Conservation (phyloP, 2,888 invertebrate genomes). For the Sinodicranocentrus sp. region DNA sequence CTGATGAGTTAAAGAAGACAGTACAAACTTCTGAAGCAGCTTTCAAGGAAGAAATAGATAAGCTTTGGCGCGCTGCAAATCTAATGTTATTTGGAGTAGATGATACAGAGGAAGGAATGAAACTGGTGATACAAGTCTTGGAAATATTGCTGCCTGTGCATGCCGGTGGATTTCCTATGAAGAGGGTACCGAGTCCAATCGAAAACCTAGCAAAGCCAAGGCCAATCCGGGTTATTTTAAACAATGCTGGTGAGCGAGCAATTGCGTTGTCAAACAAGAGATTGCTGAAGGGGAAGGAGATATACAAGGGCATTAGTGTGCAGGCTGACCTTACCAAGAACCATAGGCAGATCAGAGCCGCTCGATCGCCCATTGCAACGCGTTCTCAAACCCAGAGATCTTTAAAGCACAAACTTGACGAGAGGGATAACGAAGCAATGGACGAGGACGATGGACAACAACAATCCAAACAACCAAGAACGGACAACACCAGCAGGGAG, state of each 20-base stretch:
- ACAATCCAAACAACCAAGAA: not conserved
- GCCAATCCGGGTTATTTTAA: not conserved
- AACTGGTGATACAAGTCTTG: too few species aligned
- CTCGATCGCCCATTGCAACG: not conserved
- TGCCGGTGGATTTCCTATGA: not conserved
- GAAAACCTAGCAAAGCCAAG: not conserved
- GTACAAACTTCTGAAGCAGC: too few species aligned
- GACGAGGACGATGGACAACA: not conserved
- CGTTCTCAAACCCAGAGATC: not conserved
- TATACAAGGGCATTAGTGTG: not conserved
- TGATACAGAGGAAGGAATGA: not conserved
- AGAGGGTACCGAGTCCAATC: not conserved
- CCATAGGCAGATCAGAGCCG: not conserved
- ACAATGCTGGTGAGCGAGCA: not conserved
- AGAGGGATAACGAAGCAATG: not conserved
- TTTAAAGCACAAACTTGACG: not conserved
- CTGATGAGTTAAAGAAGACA: too few species aligned
- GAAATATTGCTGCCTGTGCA: not conserved
- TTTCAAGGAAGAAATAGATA: not conserved
- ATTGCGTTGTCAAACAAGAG: not conserved
- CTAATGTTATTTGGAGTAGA: not conserved
- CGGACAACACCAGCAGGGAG: not conserved
- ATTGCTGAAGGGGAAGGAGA: not conserved
- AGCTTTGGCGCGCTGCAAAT: not conserved
- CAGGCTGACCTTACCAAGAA: not conserved